Conservation (phyloP, 2,888 invertebrate genomes). For the Tenodera sinensis region DNA sequence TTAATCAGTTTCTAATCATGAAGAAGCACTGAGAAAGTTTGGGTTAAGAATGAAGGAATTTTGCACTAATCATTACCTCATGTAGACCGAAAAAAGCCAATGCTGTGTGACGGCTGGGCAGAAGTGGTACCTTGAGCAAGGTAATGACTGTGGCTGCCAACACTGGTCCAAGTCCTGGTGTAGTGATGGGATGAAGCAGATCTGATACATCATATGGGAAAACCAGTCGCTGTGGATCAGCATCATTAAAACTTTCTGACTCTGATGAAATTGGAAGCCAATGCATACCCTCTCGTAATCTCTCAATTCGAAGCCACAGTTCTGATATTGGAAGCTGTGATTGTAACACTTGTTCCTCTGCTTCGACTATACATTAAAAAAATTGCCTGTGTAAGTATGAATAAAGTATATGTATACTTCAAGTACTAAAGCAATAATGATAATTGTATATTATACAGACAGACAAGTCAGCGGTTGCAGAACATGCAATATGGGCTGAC, state of each 20-base stretch:
- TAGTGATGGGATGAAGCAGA: conserved; percentile 64
- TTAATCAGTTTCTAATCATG: no score
- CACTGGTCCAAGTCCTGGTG: conserved; percentile 55
- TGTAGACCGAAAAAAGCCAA: conserved; percentile 36
- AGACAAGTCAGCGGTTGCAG: no score
- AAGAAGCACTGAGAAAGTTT: no score
- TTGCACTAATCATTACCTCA: conserved; percentile 36
- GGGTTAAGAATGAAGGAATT: not conserved
- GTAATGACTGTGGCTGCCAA: conserved; percentile 52
- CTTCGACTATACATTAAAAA: conserved; percentile 43
- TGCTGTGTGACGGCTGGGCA: conserved; percentile 45
- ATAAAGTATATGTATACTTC: no score
- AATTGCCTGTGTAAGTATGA: no score
- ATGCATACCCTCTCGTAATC: conserved; percentile 66
- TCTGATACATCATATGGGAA: conserved; percentile 61
- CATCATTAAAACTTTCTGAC: conserved; percentile 42
- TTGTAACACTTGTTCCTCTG: conserved; percentile 59
- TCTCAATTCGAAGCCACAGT: conserved; percentile 72
- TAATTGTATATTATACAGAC: no score
- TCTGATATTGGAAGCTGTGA: conserved; percentile 67
- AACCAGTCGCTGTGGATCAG: conserved; percentile 64
- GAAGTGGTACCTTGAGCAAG: conserved; percentile 47
- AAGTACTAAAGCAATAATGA: no score
- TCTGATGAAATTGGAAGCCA: conserved; percentile 58
- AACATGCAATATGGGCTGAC: no score